Evolutionary conservation across 2,888 invertebrate species (phyloP).

Genomic region (Drosophila dives): DNA sequence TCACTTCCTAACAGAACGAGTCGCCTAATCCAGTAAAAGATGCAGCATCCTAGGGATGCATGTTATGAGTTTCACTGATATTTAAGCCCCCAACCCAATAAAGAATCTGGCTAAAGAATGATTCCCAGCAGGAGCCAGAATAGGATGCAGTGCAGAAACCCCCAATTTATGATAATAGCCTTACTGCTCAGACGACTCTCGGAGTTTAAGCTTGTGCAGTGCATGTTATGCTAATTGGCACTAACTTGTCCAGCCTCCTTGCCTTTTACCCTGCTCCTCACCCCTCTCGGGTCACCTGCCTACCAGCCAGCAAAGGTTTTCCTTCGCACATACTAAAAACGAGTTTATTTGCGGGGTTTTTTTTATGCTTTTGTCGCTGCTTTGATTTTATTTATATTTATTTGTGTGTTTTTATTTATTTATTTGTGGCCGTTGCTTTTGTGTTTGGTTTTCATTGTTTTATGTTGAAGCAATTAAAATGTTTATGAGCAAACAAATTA

Average conservation of each 20-base stretch:
- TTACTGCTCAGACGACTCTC: constrained; percentile 4
- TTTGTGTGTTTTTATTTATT: constrained; percentile 49
- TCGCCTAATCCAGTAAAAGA: too few relatives aligned
- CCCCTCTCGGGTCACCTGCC: neutral
- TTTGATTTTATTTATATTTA: constrained; percentile 70
- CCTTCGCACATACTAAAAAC: constrained; percentile 4
- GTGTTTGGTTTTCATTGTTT: constrained; percentile 61
- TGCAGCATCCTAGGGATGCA: too few relatives aligned
- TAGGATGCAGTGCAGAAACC: neutral
- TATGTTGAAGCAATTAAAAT: constrained; percentile 75
- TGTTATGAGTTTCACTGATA: too few relatives aligned
- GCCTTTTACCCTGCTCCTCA: neutral
- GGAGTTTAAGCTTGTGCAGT: neutral
- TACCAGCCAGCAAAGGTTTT: neutral
- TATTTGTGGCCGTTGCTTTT: constrained; percentile 23
- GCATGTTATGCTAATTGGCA: constrained; percentile 18
- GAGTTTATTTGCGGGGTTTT: constrained; percentile 39
- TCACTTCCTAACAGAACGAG: too few relatives aligned
- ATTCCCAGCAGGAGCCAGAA: too few relatives aligned
- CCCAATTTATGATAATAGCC: neutral
- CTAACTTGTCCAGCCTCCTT: constrained; percentile 2
- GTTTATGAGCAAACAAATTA: constrained; percentile 79
- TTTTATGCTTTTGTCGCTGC: constrained; percentile 16
- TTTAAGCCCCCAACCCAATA: too few relatives aligned
- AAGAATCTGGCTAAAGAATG: too few relatives aligned